Evolutionary conservation across 1,140 invertebrate species (phyloP), one percentile per base, ranked within the genome.

Genomic region (Drosophila virilis): DNA sequence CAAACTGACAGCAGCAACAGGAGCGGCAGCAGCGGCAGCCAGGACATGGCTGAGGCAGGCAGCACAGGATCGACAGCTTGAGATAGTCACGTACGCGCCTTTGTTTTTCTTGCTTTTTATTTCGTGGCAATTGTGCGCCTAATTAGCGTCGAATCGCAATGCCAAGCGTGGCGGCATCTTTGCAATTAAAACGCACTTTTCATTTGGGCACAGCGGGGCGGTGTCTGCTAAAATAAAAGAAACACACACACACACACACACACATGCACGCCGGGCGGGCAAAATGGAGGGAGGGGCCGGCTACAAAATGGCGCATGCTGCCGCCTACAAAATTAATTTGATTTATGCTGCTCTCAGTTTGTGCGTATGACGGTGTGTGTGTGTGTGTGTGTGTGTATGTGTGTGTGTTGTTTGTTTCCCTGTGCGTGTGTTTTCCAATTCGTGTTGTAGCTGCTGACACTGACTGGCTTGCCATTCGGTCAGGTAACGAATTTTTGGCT

Each of bases 121-220:
- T 88, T 88, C 83, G 79, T 86, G 83, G 61, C 83, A 86, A 86
- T 88, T 89, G 84, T 83, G 80, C 80, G 84, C 80, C 84, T 88
- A 88, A 88, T 88, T 88, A 88, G 84, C 84, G 77, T 77, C 80
- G 84, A 88, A 88, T 75, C 79, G 71, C 61, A 73, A 74, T 74
- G 67, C 80, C 54, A 46, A 48, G 54, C 75, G 72, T 61, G 71
- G 71, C 78, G 69, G 79, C 79, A 86, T 89, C 84, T 88, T 84
- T 84, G 84, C 84, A 88, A 88, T 88, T 88, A 88, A 88, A 88
- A 88, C 84, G 84, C 84, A 88, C 84, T 88, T 88, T 86, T 80
- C 64, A 61, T 51, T 64, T 15, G 22, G 10, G 38, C 17, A 33
- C 6, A 8, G 4, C 22, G 48, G 8, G 38, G 13, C 8, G 17